Base-by-base conservation (phyloP, 2,888 invertebrate genomes). In the Sminthurinus aureus region DNA sequence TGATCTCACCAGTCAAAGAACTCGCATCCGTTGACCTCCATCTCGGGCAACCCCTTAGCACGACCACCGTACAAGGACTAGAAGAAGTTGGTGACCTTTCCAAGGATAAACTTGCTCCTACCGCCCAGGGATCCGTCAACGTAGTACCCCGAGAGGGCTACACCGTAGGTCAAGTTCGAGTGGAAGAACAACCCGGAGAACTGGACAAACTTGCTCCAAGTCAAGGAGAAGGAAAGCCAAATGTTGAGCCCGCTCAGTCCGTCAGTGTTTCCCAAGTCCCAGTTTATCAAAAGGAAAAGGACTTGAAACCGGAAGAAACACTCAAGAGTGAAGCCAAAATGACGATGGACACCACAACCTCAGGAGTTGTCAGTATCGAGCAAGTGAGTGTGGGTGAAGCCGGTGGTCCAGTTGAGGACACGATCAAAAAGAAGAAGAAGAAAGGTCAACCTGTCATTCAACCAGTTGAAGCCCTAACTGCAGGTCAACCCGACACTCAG, bases 381-480 rank as follows among this genome's bases (percentile, higher is more conserved):
- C n/a, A 15, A 20, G 50, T 24, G 15, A 26, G 26, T n/a, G 71
- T 71, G 8, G 26, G 24, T 13, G 71, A 71, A 26, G 11, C 71
- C 6, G 0, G 11, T 1, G 71, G 71, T 9, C 13, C 2, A 4
- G 71, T 71, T 24, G 71, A 26, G 13, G 71, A 13, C 8, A 11
- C 24, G 0, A 38, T 38, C 1, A 58, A 58, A 9, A 13, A 69
- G n/a, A 66, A 26, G 26, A 15, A n/a, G 11, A 26, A 51, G 24
- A 24, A 22, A 9, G 82, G 82, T 50, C 76, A 76, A 50, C 20
- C 66, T 0, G 67, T 77, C 2, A 8, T 82, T 6, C 12, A 58
- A 12, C 64, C 82, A 4, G 77, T 77, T 11, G 82, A 82, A 64
- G 82, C 82, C 38, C n/a, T 82, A 0, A 22, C 77, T 15, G 50